A percentile compares a stretch with the other conserved stretches of the same genome.
phyloP scores from a whole-genome alignment of 2,113 vertebrate species.

The Xerus inauris region DNA sequence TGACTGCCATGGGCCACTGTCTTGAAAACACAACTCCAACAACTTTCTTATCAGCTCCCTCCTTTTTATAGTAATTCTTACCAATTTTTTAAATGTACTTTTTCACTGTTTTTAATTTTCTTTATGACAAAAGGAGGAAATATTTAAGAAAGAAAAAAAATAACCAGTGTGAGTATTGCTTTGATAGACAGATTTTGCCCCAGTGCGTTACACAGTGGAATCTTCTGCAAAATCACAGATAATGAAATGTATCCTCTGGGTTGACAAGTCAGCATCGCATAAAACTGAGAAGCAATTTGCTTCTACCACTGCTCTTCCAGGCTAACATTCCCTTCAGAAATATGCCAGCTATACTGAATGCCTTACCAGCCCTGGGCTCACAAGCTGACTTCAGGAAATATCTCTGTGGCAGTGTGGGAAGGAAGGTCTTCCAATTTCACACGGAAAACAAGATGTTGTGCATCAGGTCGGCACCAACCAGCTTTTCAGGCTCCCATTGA shows the following conservation, averaged over 20 bases:
- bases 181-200: slow-evolving; percentile 41
- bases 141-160: neutral
- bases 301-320: neutral
- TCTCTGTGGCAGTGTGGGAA: neutral
- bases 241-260: slow-evolving; percentile 55
- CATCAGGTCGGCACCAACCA: neutral
- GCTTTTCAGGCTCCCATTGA: neutral
- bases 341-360: slow-evolving; percentile 3
- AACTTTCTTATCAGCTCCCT: neutral
- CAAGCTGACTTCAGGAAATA: slow-evolving; percentile 6
- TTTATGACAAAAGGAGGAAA: slow-evolving; percentile 16
- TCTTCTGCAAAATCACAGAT: slow-evolving; percentile 22
- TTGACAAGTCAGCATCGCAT: neutral
- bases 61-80: neutral
- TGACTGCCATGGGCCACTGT: no score
- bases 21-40: neutral
- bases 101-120: neutral
- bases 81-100: neutral
- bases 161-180: neutral
- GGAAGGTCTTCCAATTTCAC: neutral
- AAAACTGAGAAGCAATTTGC: slow-evolving; percentile 61
- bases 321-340: slow-evolving; percentile 1
- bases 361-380: slow-evolving; percentile 1
- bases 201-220: neutral
- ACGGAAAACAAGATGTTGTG: neutral